These are phyloP conservation scores for Hymenochirus boettgeri DNA, from an alignment of 2,113 vertebrate species.

Conservation along the genomic window DNA sequence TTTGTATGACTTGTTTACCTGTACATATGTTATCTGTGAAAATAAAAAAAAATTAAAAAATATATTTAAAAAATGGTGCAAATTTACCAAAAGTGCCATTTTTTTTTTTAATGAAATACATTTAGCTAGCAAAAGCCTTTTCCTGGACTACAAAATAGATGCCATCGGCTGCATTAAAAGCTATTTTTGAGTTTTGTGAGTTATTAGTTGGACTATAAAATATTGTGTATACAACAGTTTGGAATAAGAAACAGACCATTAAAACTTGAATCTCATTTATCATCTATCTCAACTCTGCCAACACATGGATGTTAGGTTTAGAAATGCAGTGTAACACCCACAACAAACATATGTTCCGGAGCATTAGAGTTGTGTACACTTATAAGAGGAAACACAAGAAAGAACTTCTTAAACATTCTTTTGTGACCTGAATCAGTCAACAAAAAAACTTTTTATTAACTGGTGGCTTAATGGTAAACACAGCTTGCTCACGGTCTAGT, in stretches of 20 bases:
- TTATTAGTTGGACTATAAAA: constrained; percentile 21
- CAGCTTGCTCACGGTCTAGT: background rate
- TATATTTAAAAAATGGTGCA: no score
- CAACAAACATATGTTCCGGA: background rate
- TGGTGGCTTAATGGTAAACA: background rate
- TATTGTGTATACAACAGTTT: background rate
- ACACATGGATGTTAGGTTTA: background rate
- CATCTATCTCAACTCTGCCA: background rate
- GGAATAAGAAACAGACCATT: background rate
- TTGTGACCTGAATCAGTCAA: background rate
- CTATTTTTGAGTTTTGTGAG: background rate
- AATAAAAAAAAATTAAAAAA: no score
- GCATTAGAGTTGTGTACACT: no score
- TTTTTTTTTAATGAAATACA: no score
- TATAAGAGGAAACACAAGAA: no score
- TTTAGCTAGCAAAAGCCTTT: background rate
- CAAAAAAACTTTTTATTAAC: constrained; percentile 8
- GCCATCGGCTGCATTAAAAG: constrained; percentile 11
- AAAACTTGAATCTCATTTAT: background rate
- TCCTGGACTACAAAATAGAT: background rate
- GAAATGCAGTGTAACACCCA: background rate
- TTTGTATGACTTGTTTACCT: no score
- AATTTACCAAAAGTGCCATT: no score
- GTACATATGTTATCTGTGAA: no score
- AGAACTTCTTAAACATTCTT: background rate